Percentiles rank a stretch among this genome's conserved stretches.
Conservation (phyloP, 2,888 invertebrate species). For the Penaeus monodon region DNA sequence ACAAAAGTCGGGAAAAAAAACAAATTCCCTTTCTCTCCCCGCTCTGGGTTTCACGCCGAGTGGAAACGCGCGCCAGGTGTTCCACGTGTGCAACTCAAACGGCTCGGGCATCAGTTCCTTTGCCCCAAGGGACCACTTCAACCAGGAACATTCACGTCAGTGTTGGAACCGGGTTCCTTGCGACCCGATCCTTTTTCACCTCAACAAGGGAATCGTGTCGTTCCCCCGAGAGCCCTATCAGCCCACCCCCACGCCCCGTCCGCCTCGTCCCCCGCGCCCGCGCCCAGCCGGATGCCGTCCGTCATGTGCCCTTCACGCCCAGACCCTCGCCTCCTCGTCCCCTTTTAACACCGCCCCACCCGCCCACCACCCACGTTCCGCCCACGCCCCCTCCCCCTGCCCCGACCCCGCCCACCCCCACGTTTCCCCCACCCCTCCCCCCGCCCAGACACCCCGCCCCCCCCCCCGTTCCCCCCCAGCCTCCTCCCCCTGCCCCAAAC, state of each 20-base stretch:
- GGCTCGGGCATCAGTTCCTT: conserved; percentile 75
- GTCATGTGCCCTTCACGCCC: not conserved
- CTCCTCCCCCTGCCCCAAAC: conserved; percentile 14
- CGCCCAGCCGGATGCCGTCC: not conserved
- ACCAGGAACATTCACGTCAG: conserved; percentile 78
- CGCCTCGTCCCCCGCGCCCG: conserved; percentile 2
- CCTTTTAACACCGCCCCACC: not conserved
- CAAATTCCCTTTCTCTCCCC: not conserved
- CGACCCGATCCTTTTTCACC: conserved; percentile 71
- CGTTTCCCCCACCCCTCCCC: not conserved
- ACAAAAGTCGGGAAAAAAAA: not conserved
- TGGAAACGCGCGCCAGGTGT: conserved; percentile 77
- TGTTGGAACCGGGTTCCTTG: conserved; percentile 81
- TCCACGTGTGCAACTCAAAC: conserved; percentile 77
- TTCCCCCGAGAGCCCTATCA: conserved; percentile 47
- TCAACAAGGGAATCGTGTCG: conserved; percentile 70
- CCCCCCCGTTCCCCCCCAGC: not conserved
- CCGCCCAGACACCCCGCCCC: not conserved
- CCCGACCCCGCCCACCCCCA: conserved; percentile 21
- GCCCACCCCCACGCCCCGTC: conserved; percentile 6
- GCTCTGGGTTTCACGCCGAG: conserved; percentile 73
- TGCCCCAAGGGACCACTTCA: conserved; percentile 80
- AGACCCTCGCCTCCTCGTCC: not conserved
- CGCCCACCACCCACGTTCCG: not conserved
- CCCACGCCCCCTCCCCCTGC: conserved; percentile 9